A percentile compares a stretch with the other conserved stretches of the same genome.
phyloP scores from a whole-genome alignment of 2,888 invertebrate genomes.

The Drosophila pseudotalamancana region DNA sequence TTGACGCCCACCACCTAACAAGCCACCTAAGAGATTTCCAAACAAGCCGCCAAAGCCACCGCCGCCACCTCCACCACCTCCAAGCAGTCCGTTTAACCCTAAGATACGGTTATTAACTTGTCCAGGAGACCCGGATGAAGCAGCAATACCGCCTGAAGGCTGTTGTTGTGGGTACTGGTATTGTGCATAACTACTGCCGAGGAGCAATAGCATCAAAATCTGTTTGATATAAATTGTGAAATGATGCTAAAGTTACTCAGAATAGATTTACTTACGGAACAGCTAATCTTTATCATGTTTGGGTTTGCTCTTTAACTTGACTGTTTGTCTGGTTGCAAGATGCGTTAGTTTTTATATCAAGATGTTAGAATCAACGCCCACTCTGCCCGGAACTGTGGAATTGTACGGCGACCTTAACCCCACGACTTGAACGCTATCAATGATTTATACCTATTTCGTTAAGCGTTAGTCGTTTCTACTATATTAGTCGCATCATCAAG shows the following conservation, averaged over 20 bases:
- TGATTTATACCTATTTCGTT: slow-evolving; percentile 67
- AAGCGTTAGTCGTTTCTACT: slow-evolving; percentile 63
- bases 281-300: slow-evolving; percentile 53
- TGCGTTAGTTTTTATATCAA: slow-evolving; percentile 69
- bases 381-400: slow-evolving; percentile 62
- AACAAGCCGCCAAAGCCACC: slow-evolving; percentile 51
- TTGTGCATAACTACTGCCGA: slow-evolving; percentile 53
- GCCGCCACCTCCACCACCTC: slow-evolving; percentile 55
- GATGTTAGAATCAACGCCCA: slow-evolving; percentile 56
- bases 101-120: slow-evolving; percentile 64
- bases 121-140: slow-evolving; percentile 11
- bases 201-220: slow-evolving; percentile 48
- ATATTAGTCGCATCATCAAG: slow-evolving; percentile 39
- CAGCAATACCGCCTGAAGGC: slow-evolving; percentile 1
- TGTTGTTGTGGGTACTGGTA: slow-evolving; percentile 55
- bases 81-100: slow-evolving; percentile 58
- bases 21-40: slow-evolving; percentile 48
- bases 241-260: background rate
- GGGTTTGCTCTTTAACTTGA: slow-evolving; percentile 41
- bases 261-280: slow-evolving; percentile 49
- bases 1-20: slow-evolving; percentile 49
- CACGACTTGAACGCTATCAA: slow-evolving; percentile 62
- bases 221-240: slow-evolving; percentile 10
- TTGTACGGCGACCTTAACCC: slow-evolving; percentile 69
- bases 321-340: slow-evolving; percentile 40